These are phyloP conservation scores for Oikopleura albicans DNA, from an alignment of 23 tunicate genomes.

Conservation along the genomic window DNA sequence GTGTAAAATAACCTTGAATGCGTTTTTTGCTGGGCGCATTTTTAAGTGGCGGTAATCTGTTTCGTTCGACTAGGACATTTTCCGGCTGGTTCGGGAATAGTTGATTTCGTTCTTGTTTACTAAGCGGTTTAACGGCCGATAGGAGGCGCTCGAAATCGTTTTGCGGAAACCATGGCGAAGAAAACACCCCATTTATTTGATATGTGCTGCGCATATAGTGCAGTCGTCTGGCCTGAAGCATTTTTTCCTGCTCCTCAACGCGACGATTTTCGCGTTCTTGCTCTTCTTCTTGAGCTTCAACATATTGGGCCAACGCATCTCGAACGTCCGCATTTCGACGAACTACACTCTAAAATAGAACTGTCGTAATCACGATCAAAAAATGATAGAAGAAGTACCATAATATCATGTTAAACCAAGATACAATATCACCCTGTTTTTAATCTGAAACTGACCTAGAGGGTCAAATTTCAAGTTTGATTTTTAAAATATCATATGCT, in stretches of 20 bases:
- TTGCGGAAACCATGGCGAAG: conserved; percentile 4
- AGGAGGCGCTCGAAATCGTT: neutral
- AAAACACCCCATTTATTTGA: conserved; percentile 25
- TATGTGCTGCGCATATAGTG: conserved; percentile 68
- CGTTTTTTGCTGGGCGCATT: neutral
- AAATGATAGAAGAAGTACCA: neutral
- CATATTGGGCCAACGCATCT: neutral
- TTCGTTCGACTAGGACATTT: neutral
- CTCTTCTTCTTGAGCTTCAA: neutral
- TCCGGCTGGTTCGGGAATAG: neutral
- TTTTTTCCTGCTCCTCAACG: neutral
- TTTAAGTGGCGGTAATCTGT: neutral
- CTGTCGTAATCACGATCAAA: neutral
- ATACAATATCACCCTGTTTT: no score
- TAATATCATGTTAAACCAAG: no score
- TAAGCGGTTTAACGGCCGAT: neutral
- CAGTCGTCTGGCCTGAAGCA: conserved; percentile 31
- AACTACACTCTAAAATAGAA: neutral
- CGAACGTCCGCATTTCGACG: neutral
- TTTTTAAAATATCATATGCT: no score
- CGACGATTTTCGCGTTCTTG: neutral
- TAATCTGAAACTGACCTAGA: no score
- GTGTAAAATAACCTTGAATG: neutral
- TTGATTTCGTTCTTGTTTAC: neutral
- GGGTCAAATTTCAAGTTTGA: no score